Evolutionary conservation across 2,888 invertebrate genomes (phyloP).

Genomic region (Diplolepis rosae): DNA sequence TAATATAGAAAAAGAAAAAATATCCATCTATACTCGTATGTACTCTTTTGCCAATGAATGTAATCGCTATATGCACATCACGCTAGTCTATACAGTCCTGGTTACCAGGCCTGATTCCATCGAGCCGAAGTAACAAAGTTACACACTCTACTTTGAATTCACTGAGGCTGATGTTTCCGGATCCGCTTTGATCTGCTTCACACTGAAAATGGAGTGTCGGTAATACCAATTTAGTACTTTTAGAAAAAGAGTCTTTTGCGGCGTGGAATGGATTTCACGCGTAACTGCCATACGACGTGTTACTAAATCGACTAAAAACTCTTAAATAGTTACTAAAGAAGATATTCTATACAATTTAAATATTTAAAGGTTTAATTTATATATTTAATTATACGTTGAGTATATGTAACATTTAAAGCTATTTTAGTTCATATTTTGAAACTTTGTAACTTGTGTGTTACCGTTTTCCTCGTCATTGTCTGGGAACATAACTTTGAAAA

Average conservation of each 20-base stretch:
- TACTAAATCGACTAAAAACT: not conserved
- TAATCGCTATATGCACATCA: not conserved
- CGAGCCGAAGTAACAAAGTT: not conserved
- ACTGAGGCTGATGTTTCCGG: not conserved
- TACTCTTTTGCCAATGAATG: not conserved
- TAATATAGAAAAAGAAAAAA: not conserved
- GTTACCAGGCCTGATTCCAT: not conserved
- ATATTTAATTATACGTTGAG: too few relatives aligned
- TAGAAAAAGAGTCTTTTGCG: not conserved
- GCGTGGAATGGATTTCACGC: not conserved
- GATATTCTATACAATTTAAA: too few relatives aligned
- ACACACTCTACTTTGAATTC: not conserved
- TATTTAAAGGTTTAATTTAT: too few relatives aligned
- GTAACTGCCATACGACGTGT: not conserved
- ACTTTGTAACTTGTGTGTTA: too few relatives aligned
- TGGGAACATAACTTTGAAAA: too few relatives aligned
- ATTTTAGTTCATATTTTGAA: too few relatives aligned
- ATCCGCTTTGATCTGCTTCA: conserved; percentile 1
- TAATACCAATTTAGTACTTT: not conserved
- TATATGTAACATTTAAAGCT: too few relatives aligned
- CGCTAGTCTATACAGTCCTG: not conserved
- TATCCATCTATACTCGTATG: not conserved
- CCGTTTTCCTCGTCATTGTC: too few relatives aligned
- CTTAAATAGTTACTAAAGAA: not conserved
- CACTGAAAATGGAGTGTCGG: not conserved